phyloP scores from a whole-genome alignment of 1,140 invertebrate genomes.

The Drosophila persimilis region DNA sequence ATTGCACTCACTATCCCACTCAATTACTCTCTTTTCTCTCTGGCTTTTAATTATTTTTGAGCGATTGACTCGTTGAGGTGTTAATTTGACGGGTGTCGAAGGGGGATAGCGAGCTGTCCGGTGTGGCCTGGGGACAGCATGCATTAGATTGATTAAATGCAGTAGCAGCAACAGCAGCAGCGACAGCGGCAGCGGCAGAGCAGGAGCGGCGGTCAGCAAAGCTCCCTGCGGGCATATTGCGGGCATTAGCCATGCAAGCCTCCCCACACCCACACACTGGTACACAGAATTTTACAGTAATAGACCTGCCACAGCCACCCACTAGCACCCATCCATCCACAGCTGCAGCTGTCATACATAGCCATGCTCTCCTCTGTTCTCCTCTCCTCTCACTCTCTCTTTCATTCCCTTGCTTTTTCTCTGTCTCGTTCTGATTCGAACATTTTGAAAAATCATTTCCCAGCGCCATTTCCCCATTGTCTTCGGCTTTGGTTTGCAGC shows the following conservation, averaged over 20 bases:
- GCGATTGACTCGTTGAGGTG: slow-evolving; percentile 48
- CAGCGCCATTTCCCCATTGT: slow-evolving; percentile 52
- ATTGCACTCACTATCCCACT: not conserved
- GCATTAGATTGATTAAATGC: slow-evolving; percentile 61
- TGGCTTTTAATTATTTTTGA: slow-evolving; percentile 40
- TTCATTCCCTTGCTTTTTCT: not conserved
- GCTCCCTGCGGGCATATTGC: slow-evolving; percentile 18
- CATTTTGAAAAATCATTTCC: slow-evolving; percentile 53
- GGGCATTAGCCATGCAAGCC: slow-evolving; percentile 29
- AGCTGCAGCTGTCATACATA: slow-evolving; percentile 55
- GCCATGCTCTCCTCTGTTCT: slow-evolving; percentile 4
- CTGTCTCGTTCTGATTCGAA: slow-evolving; percentile 19
- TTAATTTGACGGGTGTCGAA: slow-evolving; percentile 48
- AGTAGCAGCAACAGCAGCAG: not conserved
- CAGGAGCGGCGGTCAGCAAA: slow-evolving; percentile 24
- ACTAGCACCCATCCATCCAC: slow-evolving; percentile 7
- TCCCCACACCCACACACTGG: slow-evolving; percentile 8
- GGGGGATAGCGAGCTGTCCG: not conserved
- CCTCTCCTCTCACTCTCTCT: slow-evolving; percentile 5
- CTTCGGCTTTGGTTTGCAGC: slow-evolving; percentile 45
- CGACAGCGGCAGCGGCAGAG: too few relatives aligned
- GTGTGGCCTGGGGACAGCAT: slow-evolving; percentile 6
- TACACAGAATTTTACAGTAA: slow-evolving; percentile 6
- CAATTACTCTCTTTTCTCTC: not conserved
- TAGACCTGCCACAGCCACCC: too few relatives aligned